phyloP scores from a whole-genome alignment of 2,888 invertebrate genomes.

The Myathropa florea region DNA sequence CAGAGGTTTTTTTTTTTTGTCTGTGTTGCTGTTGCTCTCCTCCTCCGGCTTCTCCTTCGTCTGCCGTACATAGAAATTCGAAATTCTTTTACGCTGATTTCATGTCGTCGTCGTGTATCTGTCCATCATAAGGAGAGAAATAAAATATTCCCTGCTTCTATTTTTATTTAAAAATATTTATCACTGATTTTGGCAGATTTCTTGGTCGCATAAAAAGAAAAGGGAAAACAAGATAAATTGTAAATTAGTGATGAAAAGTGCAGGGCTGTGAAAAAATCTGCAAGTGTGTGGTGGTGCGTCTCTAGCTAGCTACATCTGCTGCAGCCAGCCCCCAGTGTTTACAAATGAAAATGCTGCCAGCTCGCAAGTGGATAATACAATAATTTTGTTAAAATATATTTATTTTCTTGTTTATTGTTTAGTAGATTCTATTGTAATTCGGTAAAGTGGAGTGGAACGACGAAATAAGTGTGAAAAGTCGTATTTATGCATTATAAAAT shows the following conservation, averaged over 20 bases:
- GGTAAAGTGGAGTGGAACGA: slow-evolving; percentile 11
- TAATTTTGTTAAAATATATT: slow-evolving; percentile 19
- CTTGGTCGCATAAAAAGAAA: neutral
- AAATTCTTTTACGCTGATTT: slow-evolving; percentile 71
- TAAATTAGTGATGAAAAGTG: slow-evolving; percentile 7
- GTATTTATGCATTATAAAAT: slow-evolving; percentile 47
- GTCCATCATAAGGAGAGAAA: slow-evolving; percentile 29
- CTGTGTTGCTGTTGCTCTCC: slow-evolving; percentile 23
- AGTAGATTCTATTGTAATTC: slow-evolving; percentile 9
- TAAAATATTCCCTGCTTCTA: slow-evolving; percentile 9
- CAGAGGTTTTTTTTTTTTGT: slow-evolving; percentile 29
- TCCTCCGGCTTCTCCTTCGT: slow-evolving; percentile 34
- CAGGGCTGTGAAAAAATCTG: slow-evolving; percentile 1
- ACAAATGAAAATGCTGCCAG: slow-evolving; percentile 55
- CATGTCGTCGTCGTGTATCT: slow-evolving; percentile 49
- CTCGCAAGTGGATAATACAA: slow-evolving; percentile 37
- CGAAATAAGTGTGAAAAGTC: slow-evolving; percentile 23
- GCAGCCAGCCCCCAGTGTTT: slow-evolving; percentile 36
- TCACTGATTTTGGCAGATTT: slow-evolving; percentile 9
- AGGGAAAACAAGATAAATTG: neutral
- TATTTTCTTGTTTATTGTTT: slow-evolving; percentile 2
- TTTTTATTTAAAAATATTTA: slow-evolving; percentile 33
- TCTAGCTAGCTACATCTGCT: slow-evolving; percentile 26
- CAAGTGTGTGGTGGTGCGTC: slow-evolving; percentile 16
- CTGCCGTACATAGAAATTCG: slow-evolving; percentile 18